Percentiles rank a stretch among this genome's conserved stretches.
Evolutionary conservation across 2,113 vertebrate species (phyloP).

Genomic region (Circaetus cinerascens): DNA sequence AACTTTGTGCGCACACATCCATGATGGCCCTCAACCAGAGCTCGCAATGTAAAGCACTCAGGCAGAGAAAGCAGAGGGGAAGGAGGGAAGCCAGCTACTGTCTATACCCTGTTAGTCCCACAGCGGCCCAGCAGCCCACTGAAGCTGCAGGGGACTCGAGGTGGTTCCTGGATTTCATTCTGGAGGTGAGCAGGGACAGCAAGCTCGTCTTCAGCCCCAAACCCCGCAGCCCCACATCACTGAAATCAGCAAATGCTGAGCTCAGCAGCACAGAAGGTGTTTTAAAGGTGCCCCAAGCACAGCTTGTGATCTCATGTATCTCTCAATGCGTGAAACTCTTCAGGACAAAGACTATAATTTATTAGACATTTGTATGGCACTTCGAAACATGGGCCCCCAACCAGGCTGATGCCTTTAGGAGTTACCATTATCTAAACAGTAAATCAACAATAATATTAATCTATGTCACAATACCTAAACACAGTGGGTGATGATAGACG

Average conservation of each 20-base stretch:
- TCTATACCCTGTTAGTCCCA: background rate
- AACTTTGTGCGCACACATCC: rapidly evolving
- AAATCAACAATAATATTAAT: background rate
- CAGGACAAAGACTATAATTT: background rate
- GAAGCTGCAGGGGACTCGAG: background rate
- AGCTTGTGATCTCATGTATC: background rate
- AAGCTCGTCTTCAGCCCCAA: background rate
- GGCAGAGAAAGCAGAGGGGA: background rate
- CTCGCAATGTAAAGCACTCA: background rate
- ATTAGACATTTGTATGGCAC: background rate
- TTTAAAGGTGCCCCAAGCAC: background rate
- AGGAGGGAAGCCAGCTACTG: background rate
- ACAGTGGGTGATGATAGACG: background rate
- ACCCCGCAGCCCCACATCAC: background rate
- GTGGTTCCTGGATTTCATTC: background rate
- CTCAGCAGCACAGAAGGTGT: background rate
- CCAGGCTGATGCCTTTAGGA: background rate
- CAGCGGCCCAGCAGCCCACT: background rate
- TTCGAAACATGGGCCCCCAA: background rate
- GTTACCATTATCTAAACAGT: background rate
- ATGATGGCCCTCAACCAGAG: background rate
- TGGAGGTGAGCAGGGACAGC: background rate
- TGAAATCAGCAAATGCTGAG: background rate
- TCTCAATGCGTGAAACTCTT: background rate
- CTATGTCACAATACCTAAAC: background rate